Evolutionary conservation across 2,888 invertebrate species (phyloP).

Genomic region (Ellobium chinense): DNA sequence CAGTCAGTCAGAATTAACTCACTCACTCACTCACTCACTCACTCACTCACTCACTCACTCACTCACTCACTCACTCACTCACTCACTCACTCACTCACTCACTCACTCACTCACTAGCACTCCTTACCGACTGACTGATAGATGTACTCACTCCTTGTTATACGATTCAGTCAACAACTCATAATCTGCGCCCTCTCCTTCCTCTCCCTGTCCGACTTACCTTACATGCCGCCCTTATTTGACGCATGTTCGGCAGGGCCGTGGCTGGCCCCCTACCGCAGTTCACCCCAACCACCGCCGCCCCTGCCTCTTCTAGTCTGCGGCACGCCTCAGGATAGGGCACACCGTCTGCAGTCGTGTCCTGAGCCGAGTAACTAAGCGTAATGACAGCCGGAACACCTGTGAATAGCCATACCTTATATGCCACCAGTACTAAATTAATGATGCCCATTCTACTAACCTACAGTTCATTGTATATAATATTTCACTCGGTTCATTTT

Average conservation of each 20-base stretch:
- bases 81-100: too few species aligned
- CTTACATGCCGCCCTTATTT: constrained; percentile 69
- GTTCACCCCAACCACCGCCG: constrained; percentile 75
- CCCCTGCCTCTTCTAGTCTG: constrained; percentile 69
- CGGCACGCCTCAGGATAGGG: constrained; percentile 62
- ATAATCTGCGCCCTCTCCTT: neutral
- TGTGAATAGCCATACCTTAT: too few species aligned
- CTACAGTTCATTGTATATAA: too few species aligned
- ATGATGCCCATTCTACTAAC: too few species aligned
- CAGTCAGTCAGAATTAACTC: too few species aligned
- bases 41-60: too few species aligned
- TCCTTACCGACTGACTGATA: too few species aligned
- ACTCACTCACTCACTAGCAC: too few species aligned
- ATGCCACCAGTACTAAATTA: too few species aligned
- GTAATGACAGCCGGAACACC: constrained; percentile 72
- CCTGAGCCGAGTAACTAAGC: constrained; percentile 51
- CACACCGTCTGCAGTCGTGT: constrained; percentile 61
- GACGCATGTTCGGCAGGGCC: constrained; percentile 64
- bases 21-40: too few species aligned
- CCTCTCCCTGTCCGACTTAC: constrained; percentile 46
- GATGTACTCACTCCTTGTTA: neutral
- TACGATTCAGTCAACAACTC: neutral
- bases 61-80: too few species aligned
- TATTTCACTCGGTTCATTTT: too few species aligned
- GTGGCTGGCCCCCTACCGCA: constrained; percentile 71